Percentiles rank a stretch among this genome's conserved stretches.
phyloP scores from a whole-genome alignment of 2,113 vertebrate species.

The Scortum barcoo region DNA sequence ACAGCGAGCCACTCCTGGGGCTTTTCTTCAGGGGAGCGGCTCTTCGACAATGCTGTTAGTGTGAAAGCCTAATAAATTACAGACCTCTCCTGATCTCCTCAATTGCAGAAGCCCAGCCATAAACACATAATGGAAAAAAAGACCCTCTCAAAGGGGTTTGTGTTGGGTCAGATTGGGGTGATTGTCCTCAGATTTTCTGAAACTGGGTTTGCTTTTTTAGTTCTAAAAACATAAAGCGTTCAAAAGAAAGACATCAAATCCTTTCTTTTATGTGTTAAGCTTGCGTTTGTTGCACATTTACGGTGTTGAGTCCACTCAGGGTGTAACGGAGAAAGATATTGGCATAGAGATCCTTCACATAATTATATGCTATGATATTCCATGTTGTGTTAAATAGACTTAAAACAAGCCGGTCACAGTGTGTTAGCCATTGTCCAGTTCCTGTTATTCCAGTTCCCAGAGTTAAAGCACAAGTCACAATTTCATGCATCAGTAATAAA shows the following conservation, averaged over 20 bases:
- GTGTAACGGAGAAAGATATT: background rate
- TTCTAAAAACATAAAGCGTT: background rate
- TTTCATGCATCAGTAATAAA: background rate
- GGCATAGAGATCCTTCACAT: background rate
- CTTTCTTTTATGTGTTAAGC: background rate
- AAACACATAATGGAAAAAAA: conserved; percentile 50
- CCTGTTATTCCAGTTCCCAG: background rate
- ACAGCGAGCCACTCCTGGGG: conserved; percentile 53
- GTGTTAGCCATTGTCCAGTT: no score
- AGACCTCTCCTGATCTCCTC: conserved; percentile 61
- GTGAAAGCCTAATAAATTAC: conserved; percentile 76
- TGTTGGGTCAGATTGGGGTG: conserved; percentile 16
- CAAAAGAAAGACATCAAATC: background rate
- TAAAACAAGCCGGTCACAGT: background rate
- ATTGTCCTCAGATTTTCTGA: conserved; percentile 5
- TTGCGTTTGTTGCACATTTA: no score
- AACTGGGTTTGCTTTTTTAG: background rate
- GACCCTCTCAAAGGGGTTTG: conserved; percentile 15
- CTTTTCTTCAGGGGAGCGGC: conserved; percentile 55
- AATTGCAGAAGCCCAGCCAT: conserved; percentile 46
- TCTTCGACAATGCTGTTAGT: conserved; percentile 61
- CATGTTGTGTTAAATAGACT: no score
- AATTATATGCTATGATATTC: background rate
- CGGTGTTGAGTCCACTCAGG: background rate
- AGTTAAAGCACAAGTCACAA: background rate